Evolutionary conservation across 53 echinoderm and acorn worm species (phyloP), one percentile per base, ranked within the genome.

Genomic region (Apostichopus leukothele): DNA sequence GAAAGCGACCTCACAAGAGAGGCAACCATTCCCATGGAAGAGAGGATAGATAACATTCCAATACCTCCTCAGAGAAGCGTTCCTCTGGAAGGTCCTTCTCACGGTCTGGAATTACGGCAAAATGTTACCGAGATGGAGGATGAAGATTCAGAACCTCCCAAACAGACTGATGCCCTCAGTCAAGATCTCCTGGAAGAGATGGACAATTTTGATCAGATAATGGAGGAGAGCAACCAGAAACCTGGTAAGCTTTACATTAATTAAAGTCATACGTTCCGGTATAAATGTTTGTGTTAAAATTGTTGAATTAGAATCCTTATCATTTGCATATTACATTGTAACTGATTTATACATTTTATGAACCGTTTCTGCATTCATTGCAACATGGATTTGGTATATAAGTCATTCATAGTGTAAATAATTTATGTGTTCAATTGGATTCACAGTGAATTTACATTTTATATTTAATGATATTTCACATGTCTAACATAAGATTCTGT

Each of bases 171-270:
- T 39, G 39, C 39, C 3, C 66, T 86, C 39, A 68, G 52, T 21
- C 75, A 76, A 51, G 92, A 94, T 63, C 89, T 94, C 23, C 79
- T 89, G 59, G 67, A 88, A 53, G 94, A 96, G 53, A 93, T 93
- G 55, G 96, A 96, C 39, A 92, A 88, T 67, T 93, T 93, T 80
- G 92, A 93, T 75, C 91, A 89, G 61, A 85, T 91, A 10, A 93
- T 96, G n/a, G 93, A 94, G 8, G 90, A 93, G 53, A 91, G 18
- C 71, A 19, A 71, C 71, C 71, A 71, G 20, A 71, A 18, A 71
- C 71, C 71, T n/a, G 71, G 71, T 71, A 19, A 71, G 71, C 20
- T 16, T 71, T 6, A 6, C 18, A n/a, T 71, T 19, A 5, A 12
- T 61, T 10, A 16, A 11, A 63, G 16, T 63, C 7, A 16, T 63